These are phyloP conservation scores for Isotomurus palustris DNA, from an alignment of 2,888 invertebrate species.

Conservation along the genomic window DNA sequence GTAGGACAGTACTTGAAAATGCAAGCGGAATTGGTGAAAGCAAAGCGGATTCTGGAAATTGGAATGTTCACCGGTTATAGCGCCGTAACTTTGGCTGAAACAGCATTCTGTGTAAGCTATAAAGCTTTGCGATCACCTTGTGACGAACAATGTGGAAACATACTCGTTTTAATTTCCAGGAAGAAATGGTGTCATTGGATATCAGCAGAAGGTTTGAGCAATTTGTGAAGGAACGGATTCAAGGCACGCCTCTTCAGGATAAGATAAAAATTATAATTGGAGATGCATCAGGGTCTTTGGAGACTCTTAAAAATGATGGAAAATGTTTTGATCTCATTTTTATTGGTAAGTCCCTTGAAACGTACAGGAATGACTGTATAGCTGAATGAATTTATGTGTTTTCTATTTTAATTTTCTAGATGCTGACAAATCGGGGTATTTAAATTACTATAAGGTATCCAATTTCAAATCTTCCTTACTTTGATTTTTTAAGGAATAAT, in stretches of 20 bases:
- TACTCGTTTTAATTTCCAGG: conserved; percentile 11
- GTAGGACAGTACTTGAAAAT: conserved; percentile 33
- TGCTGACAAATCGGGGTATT: conserved; percentile 40
- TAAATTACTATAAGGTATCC: conserved; percentile 42
- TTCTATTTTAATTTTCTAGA: too few relatives aligned
- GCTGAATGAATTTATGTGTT: too few relatives aligned
- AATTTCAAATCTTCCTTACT: not conserved
- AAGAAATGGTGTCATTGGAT: conserved; percentile 35
- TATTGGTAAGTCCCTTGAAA: too few relatives aligned
- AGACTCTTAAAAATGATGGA: conserved; percentile 29
- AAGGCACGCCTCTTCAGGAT: conserved; percentile 23
- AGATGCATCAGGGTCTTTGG: conserved; percentile 30
- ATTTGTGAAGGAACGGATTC: conserved; percentile 28
- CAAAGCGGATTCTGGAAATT: conserved; percentile 39
- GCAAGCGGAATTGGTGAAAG: conserved; percentile 30
- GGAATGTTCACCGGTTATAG: conserved; percentile 42
- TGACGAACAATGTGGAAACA: not conserved
- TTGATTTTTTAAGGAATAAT: not conserved
- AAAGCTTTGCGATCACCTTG: not conserved
- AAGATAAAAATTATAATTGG: conserved; percentile 37
- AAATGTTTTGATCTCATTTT: conserved; percentile 39
- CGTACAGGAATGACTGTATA: too few relatives aligned
- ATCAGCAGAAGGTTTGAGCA: conserved; percentile 24
- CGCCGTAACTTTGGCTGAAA: conserved; percentile 36
- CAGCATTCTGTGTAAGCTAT: conserved; percentile 23